Evolutionary conservation across 2,797 vertebrate species (phyloP), one percentile per base, ranked within the genome.

Genomic region (Lithobates pipiens): DNA sequence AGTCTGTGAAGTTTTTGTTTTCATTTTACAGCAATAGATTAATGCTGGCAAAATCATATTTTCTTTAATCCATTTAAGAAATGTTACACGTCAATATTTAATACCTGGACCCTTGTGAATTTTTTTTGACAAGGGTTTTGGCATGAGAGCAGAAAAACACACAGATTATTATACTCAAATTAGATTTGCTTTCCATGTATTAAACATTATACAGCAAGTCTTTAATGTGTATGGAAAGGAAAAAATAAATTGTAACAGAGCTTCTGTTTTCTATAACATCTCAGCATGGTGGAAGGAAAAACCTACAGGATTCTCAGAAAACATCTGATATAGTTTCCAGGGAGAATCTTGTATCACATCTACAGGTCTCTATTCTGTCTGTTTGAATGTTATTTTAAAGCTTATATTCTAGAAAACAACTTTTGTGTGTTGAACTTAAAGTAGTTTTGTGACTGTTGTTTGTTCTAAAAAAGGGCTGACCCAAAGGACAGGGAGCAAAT

Each of bases 171-270:
- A 71, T 39, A 36, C 32, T 36, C 34, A 23, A 39, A 10, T 18
- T 71, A 39, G 69, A 36, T 36, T 23, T 71, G 32, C 32, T 36
- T 36, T 71, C 18, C 16, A 71, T 71, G 32, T n/a, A 36, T 71
- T 71, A 71, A 36, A 71, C 32, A 36, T 36, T 71, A 71, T 10
- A 71, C 69, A 71, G 34, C 23, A 71, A 71, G 13, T 71, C 32
- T 71, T 39, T 36, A 71, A 71, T 36, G 34, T 71, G 34, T 36
- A 36, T 71, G 18, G 34, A 71, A 71, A 23, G 69, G 32, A 71
- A 71, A 71, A 71, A 71, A 71, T 70, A 70, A 70, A 32, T 70
- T 32, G 32, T 70, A 70, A 70, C 34, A 36, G 18, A 70, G 32
- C 69, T 36, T 67, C 65, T 67, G 18, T 71, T 36, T 71, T 23